Evolutionary conservation across 2,888 invertebrate genomes (phyloP), one percentile per base, ranked within the genome.

Genomic region (Galeopsomyia nigrocyanea): DNA sequence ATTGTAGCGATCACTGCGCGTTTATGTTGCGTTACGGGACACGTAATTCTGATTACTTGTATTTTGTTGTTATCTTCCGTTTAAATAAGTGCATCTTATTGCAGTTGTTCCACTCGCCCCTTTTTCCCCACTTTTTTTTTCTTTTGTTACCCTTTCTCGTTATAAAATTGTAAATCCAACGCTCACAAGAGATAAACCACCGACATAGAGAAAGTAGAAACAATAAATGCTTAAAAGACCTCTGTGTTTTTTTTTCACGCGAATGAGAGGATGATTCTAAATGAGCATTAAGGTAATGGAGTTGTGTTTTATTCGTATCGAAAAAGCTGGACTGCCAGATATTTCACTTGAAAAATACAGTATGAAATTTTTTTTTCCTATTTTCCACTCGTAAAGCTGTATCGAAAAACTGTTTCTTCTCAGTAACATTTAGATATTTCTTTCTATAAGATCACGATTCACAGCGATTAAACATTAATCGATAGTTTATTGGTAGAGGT

Each of bases 1-100:
- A 79, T 81, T 78, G 74, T 78, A 77, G 78, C 78, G 77, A 80
- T 78, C 78, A 77, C 78, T 77, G 74, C 61, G 74, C 61, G 75
- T 78, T 75, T 72, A 77, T 78, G 69, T 79, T 79, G 74, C 73
- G 70, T 70, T 68, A 68, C 68, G 69, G 61, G 51, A 73, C 61
- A 64, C 16, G 49, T 75, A 68, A 69, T 47, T 68, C 62, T 63
- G 55, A 17, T 31, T 16, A 26, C 39, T 10, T 39, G 7, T 3
- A 9, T 39, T 39, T 5, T 26, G 26, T 26, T 26, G 26, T 26
- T 50, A 67, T 51, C 60, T 62, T 57, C 49, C 58, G 31, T 73
- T 71, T 66, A 50, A 66, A 64, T 60, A 57, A 68, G 49, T 74
- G 62, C 55, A 66, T 58, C 72, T 65, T 68, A 68, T 68, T 73